Base-by-base conservation (phyloP, 2,888 invertebrate species). In the Hirudinaria manillensis region DNA sequence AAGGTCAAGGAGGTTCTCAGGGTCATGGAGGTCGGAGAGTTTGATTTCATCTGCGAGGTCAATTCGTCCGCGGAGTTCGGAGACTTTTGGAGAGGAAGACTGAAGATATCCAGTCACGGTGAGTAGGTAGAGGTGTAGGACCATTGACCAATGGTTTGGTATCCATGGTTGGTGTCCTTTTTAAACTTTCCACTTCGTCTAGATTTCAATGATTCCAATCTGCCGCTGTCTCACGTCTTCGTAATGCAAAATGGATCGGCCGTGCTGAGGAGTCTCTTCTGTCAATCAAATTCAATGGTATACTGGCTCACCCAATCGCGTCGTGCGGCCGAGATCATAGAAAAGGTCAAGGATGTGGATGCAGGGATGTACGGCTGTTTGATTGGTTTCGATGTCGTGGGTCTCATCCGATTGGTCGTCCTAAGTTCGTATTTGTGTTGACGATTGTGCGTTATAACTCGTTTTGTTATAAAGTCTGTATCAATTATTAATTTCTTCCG, bases 321-420 rank as follows among this genome's bases (percentile, higher is more conserved):
- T 16, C 27, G 6, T 4, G 56, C 27, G 56, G 21, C 56, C n/a
- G 13, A 27, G n/a, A 16, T 56, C 56, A 24, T 24, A 4, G n/a
- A 21, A 27, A 56, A 27, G 21, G 27, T 27, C 56, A 27, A 24
- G 6, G 56, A 27, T 4, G 3, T 16, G n/a, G 6, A 56, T 56
- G 56, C 56, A 21, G 56, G 56, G 56, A 21, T 56, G 56, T 56
- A 56, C 56, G 56, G 56, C 27, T 56, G 56, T 27, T 21, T 56
- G 27, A 56, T 56, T 56, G 13, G 56, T 56, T 21, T 21, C 21
- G n/a, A 56, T 27, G n/a, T 56, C 27, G 21, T 24, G 21, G 56
- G 56, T 16, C 56, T 56, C 13, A 3, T 56, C n/a, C 56, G 56
- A 56, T 56, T 56, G 56, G 21, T 56, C n/a, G 56, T 56, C 27